Conservation (phyloP, 2,113 vertebrate genomes). For the Neodontobutis hainanensis region DNA sequence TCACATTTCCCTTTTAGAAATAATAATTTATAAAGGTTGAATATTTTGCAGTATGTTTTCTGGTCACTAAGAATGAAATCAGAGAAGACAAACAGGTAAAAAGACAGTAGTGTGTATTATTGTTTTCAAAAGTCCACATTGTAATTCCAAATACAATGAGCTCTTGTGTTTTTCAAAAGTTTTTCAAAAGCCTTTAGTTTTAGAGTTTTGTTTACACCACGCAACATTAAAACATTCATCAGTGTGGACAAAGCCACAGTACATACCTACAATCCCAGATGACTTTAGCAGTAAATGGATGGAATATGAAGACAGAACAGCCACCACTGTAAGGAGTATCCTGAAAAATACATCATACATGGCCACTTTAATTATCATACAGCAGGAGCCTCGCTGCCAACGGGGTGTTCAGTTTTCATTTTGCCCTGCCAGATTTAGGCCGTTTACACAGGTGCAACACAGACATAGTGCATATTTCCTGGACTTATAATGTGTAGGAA, state of each 20-base stretch:
- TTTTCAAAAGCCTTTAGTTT: too few species aligned
- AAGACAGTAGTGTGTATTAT: too few species aligned
- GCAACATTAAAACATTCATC: background rate
- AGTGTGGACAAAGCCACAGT: background rate
- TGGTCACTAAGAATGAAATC: too few species aligned
- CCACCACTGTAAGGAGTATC: slow-evolving; percentile 88
- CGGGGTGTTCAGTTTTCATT: background rate
- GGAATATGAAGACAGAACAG: slow-evolving; percentile 92
- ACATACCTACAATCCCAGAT: slow-evolving; percentile 92
- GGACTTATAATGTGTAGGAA: slow-evolving; percentile 16
- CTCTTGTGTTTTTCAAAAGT: too few species aligned
- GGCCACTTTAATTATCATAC: background rate
- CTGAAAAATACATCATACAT: slow-evolving; percentile 70
- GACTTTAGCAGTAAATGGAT: slow-evolving; percentile 96
- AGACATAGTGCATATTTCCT: slow-evolving; percentile 3
- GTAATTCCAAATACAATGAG: too few species aligned
- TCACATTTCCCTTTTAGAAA: too few species aligned
- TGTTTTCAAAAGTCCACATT: too few species aligned
- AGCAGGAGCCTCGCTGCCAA: background rate
- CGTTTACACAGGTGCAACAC: slow-evolving; percentile 61
- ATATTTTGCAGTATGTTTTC: too few species aligned
- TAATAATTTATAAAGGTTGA: too few species aligned
- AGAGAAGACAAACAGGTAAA: too few species aligned
- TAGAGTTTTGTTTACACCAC: too few species aligned
- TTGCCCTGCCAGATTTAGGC: background rate